Evolutionary conservation across 2,113 vertebrate genomes (phyloP).

Genomic region (Pipa parva): DNA sequence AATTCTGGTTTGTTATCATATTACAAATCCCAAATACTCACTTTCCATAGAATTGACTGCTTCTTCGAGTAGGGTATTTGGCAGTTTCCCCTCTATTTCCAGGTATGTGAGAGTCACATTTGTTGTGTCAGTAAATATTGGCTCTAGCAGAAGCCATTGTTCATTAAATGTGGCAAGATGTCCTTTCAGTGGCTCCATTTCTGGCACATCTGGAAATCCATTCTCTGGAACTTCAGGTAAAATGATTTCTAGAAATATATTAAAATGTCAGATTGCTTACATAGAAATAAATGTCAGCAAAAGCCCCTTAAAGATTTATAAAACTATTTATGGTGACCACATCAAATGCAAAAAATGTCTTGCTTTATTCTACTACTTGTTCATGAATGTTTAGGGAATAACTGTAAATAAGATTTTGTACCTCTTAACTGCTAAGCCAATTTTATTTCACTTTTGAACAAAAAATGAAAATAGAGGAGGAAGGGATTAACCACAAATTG

Average conservation of each 20-base stretch:
- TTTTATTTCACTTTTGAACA: too few species aligned
- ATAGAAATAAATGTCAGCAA: background rate
- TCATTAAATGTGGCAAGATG: conserved; percentile 56
- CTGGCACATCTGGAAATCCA: conserved; percentile 69
- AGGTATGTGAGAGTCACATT: conserved; percentile 52
- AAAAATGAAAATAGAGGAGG: too few species aligned
- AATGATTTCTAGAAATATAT: conserved; percentile 54
- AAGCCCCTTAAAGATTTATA: too few species aligned
- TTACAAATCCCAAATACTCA: conserved; percentile 64
- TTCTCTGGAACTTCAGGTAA: conserved; percentile 61
- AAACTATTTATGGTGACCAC: too few species aligned
- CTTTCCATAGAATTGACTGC: conserved; percentile 71
- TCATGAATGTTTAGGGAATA: too few species aligned
- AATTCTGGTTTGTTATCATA: too few species aligned
- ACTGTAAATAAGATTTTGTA: too few species aligned
- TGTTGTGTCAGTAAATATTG: conserved; percentile 44
- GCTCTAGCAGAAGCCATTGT: conserved; percentile 64
- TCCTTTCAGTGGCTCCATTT: conserved; percentile 68
- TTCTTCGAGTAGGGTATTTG: conserved; percentile 70
- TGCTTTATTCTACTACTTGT: too few species aligned
- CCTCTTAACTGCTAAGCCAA: too few species aligned
- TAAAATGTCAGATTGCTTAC: background rate
- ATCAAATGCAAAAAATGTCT: too few species aligned
- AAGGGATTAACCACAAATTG: too few species aligned
- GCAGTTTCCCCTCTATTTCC: conserved; percentile 70